A percentile compares a stretch with the other conserved stretches of the same genome.
These are phyloP conservation scores for Diacarnus erythraeanus DNA, from an alignment of 37 sponge, comb jelly and placozoan genomes.

Conservation along the genomic window DNA sequence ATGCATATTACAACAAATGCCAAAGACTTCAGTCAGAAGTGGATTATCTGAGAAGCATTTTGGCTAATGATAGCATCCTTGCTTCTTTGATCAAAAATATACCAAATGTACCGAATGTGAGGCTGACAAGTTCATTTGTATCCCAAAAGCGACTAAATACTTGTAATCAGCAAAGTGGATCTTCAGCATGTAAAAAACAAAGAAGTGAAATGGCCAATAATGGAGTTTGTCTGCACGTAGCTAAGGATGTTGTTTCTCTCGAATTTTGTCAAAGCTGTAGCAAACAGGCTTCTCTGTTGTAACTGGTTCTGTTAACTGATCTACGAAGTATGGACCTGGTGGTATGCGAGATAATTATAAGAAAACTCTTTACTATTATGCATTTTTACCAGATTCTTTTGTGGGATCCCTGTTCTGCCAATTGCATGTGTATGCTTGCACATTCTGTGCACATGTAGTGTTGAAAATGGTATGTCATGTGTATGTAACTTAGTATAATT, in stretches of 20 bases:
- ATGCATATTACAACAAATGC: slow-evolving; percentile 10
- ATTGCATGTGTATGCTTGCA: not conserved
- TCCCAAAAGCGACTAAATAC: slow-evolving; percentile 15
- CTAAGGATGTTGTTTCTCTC: slow-evolving; percentile 62
- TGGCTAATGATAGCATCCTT: slow-evolving; percentile 69
- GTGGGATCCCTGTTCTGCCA: not conserved
- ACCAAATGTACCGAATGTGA: slow-evolving; percentile 50
- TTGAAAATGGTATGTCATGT: not conserved
- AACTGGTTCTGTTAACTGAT: not conserved
- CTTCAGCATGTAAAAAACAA: not conserved
- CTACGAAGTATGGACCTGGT: not conserved
- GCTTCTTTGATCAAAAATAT: slow-evolving; percentile 60
- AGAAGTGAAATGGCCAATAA: not conserved
- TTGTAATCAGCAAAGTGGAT: not conserved
- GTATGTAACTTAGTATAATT: too few species aligned
- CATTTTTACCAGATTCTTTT: not conserved
- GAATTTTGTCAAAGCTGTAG: slow-evolving; percentile 76
- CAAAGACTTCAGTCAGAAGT: slow-evolving; percentile 51
- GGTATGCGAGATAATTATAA: not conserved
- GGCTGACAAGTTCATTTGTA: slow-evolving; percentile 39
- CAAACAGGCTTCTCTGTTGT: not conserved
- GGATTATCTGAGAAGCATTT: slow-evolving; percentile 63
- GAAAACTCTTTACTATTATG: not conserved
- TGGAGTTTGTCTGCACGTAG: slow-evolving; percentile 81
- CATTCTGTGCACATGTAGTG: not conserved